A percentile compares a stretch with the other conserved stretches of the same genome.
Evolutionary conservation across 64 coral and sea anemone genomes (phyloP).

Genomic region (Dendrophyllia cribrosa): DNA sequence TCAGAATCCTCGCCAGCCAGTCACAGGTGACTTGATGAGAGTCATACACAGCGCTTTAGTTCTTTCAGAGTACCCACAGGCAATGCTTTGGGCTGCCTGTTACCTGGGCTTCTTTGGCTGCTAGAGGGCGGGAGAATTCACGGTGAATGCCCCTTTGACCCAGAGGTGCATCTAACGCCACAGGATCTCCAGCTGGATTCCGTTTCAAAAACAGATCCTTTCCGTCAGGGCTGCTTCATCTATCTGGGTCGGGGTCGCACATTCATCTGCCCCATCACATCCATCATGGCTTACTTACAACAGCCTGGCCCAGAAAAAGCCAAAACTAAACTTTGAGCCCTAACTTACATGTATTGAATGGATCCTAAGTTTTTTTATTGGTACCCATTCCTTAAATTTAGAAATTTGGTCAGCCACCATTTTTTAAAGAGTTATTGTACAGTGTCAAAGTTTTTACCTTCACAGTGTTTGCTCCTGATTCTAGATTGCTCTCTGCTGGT

Average conservation of each 20-base stretch:
- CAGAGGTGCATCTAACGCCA: not conserved
- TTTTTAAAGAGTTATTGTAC: no score
- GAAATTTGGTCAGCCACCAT: no score
- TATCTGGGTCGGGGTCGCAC: not conserved
- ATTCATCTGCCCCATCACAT: not conserved
- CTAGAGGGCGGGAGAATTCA: not conserved
- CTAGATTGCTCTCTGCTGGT: no score
- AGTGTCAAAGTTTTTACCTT: no score
- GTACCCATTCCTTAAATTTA: no score
- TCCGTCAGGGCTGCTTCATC: not conserved
- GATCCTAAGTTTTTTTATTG: no score
- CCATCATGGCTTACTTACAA: not conserved
- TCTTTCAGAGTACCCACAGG: not conserved
- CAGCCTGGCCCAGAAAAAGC: not conserved
- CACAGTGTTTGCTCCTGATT: no score
- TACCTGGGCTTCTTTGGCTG: not conserved
- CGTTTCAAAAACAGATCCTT: not conserved
- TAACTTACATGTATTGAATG: no score
- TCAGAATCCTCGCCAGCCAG: not conserved
- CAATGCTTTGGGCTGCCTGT: constrained; percentile 27
- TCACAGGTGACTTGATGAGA: not conserved
- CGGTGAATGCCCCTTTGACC: not conserved
- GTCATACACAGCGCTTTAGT: not conserved
- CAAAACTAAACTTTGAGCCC: no score
- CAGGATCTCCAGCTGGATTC: not conserved